Evolutionary conservation across 2,888 invertebrate species (phyloP).

Genomic region (Nymphalis urticae): DNA sequence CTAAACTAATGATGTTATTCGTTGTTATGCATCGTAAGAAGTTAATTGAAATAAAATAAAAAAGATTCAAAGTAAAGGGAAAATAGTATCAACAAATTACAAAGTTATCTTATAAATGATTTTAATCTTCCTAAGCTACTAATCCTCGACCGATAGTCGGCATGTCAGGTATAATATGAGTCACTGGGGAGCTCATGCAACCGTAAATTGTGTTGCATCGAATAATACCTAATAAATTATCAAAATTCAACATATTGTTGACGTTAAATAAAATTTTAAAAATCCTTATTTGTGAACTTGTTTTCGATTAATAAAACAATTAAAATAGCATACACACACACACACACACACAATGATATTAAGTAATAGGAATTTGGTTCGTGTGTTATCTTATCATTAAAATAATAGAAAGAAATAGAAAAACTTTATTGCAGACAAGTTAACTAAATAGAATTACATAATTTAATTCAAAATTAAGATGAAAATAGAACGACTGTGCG

Average conservation of each 20-base stretch:
- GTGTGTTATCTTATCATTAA: no score
- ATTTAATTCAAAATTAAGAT: no score
- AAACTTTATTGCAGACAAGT: no score
- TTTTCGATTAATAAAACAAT: no score
- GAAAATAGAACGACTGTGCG: no score
- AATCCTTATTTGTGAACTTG: not conserved
- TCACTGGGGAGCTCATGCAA: constrained; percentile 14
- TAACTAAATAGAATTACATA: no score
- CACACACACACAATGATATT: no score
- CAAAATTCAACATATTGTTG: not conserved
- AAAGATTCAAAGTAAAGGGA: not conserved
- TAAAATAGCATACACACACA: no score
- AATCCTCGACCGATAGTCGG: not conserved
- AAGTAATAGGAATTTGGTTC: no score
- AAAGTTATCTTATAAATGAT: not conserved
- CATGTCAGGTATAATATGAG: constrained; percentile 4
- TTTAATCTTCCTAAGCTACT: constrained; percentile 4
- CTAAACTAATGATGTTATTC: no score
- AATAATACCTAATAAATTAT: not conserved
- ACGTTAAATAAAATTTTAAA: not conserved
- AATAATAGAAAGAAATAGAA: no score
- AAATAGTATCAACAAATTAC: not conserved
- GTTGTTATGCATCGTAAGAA: no score
- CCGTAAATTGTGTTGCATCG: constrained; percentile 12
- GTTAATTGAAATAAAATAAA: not conserved